Percentiles rank a stretch among this genome's conserved stretches.
Conservation (phyloP, 2,113 vertebrate species). For the Brachypodius melanocephalos region DNA sequence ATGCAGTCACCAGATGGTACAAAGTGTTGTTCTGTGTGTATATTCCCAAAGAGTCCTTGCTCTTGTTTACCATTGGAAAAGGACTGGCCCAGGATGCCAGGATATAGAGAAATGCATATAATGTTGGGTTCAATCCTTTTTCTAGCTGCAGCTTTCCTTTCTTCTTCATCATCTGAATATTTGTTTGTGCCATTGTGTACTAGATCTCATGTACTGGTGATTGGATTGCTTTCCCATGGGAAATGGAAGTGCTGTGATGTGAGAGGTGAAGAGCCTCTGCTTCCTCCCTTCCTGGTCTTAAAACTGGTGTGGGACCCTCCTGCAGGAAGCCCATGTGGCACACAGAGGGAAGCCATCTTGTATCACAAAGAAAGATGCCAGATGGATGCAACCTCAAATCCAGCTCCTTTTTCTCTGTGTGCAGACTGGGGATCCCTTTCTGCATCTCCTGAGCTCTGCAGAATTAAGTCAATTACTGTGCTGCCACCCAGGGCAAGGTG, state of each 20-base stretch:
- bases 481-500: background rate
- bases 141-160: background rate
- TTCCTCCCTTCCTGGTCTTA: background rate
- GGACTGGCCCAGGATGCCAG: background rate
- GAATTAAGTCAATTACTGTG: background rate
- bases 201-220: background rate
- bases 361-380: background rate
- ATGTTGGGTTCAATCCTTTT: background rate
- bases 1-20: background rate
- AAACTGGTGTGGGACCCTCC: background rate
- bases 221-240: background rate
- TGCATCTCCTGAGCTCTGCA: background rate
- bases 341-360: background rate
- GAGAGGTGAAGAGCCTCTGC: background rate
- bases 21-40: background rate
- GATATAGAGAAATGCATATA: background rate
- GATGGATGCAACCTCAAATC: background rate
- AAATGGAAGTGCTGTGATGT: background rate
- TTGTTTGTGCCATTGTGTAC: background rate
- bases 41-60: background rate
- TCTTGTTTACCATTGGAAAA: background rate
- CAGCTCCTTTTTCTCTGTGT: background rate
- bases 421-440: background rate
- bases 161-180: background rate
- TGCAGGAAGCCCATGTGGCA: rapidly evolving